These are phyloP conservation scores for Agrotis exclamationis DNA, from an alignment of 2,888 invertebrate genomes.

Conservation along the genomic window DNA sequence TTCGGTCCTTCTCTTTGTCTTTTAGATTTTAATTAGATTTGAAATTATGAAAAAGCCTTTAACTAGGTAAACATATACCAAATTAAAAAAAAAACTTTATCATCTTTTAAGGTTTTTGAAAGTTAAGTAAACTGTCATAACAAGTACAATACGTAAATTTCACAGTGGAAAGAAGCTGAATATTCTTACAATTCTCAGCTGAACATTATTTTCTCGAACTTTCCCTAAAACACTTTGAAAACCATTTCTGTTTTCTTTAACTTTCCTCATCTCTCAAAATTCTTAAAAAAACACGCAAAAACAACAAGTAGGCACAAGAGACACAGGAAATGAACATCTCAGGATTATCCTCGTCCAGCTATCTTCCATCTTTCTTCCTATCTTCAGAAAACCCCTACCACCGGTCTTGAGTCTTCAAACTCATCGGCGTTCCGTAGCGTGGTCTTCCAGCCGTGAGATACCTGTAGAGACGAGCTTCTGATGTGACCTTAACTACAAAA, in stretches of 20 bases:
- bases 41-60: no score
- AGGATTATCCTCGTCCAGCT: not conserved
- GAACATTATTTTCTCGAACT: no score
- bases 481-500: slow-evolving; percentile 98
- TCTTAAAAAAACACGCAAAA: not conserved
- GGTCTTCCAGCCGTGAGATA: slow-evolving; percentile 99
- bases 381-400: slow-evolving; percentile 36
- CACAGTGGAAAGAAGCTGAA: not conserved
- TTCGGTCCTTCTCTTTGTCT: no score
- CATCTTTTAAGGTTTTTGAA: no score
- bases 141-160: not conserved
- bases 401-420: slow-evolving; percentile 51
- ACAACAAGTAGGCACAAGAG: not conserved
- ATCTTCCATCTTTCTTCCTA: not conserved
- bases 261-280: not conserved
- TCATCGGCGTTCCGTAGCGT: slow-evolving; percentile 90
- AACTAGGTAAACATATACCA: no score
- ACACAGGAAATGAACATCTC: slow-evolving; percentile 12
- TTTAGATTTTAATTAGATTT: no score
- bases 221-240: not conserved
- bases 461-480: slow-evolving; percentile 99
- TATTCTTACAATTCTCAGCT: no score
- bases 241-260: not conserved
- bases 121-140: not conserved
- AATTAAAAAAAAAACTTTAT: no score